Evolutionary conservation across 2,113 vertebrate genomes (phyloP).

Genomic region (Microtus ochrogaster): DNA sequence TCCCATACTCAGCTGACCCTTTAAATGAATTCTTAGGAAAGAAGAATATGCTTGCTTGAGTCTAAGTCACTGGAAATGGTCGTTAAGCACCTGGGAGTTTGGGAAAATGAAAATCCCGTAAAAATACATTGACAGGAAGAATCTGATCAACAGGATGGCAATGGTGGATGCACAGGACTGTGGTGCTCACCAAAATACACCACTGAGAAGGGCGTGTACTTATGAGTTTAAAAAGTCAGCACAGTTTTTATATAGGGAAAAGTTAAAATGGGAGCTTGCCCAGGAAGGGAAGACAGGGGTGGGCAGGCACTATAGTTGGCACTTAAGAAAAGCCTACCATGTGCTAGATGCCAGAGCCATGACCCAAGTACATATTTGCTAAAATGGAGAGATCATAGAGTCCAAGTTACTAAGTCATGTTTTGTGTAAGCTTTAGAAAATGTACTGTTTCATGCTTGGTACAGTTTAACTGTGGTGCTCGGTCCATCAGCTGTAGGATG

Average conservation of each 20-base stretch:
- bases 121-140: not conserved
- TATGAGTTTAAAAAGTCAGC: not conserved
- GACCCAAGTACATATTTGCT: not conserved
- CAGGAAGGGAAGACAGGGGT: not conserved
- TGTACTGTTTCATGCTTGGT: not conserved
- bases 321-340: accelerated
- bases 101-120: slow-evolving; percentile 35
- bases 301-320: not conserved
- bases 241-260: not conserved
- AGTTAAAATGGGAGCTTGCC: not conserved
- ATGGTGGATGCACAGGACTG: not conserved
- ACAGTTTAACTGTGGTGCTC: not conserved
- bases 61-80: not conserved
- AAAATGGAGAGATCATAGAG: not conserved
- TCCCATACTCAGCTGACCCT: not conserved
- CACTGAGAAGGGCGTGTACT: not conserved
- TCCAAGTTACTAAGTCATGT: not conserved
- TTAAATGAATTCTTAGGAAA: not conserved
- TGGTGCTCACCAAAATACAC: not conserved
- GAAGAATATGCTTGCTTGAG: not conserved
- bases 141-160: not conserved
- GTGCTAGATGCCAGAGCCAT: not conserved
- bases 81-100: slow-evolving; percentile 17
- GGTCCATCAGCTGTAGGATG: not conserved
- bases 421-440: not conserved